phyloP scores from a whole-genome alignment of 2,113 vertebrate species.

The Petrocephalus zakoni region DNA sequence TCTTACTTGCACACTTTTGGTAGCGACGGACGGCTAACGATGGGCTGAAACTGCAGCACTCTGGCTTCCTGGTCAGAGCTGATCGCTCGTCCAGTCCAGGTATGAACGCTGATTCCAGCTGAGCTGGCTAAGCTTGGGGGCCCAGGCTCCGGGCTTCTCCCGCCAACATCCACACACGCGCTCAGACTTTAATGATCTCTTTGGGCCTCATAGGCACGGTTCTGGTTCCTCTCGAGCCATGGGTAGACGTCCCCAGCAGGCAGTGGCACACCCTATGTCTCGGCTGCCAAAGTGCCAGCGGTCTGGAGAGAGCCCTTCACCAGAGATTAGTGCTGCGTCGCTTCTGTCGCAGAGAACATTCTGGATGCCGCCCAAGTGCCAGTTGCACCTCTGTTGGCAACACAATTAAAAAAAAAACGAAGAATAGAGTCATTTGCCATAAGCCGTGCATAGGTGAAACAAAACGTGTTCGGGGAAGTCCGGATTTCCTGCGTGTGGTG shows the following conservation, averaged over 20 bases:
- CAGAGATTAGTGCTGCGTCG: conserved; percentile 7
- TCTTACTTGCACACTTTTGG: background rate
- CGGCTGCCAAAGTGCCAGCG: conserved; percentile 55
- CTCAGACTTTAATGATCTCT: background rate
- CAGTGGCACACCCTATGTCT: conserved; percentile 30
- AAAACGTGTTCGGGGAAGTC: conserved; percentile 39
- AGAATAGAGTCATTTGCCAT: conserved; percentile 30
- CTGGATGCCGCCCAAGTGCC: conserved; percentile 5
- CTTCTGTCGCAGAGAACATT: background rate
- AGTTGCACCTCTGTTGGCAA: background rate
- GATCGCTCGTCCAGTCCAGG: background rate
- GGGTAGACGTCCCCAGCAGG: conserved; percentile 39
- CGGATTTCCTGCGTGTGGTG: conserved; percentile 36
- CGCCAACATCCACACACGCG: background rate
- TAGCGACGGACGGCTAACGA: background rate
- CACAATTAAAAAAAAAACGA: conserved; percentile 33
- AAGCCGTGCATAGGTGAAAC: conserved; percentile 10
- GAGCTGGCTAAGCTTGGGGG: background rate
- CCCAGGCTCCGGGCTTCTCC: background rate
- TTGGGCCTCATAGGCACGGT: background rate
- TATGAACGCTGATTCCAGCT: background rate
- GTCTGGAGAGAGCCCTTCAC: conserved; percentile 45
- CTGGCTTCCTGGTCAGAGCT: background rate
- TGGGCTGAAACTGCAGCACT: background rate
- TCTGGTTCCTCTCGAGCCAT: background rate